These are phyloP conservation scores for Tinamus guttatus DNA, from an alignment of 2,113 vertebrate species.

Conservation along the genomic window DNA sequence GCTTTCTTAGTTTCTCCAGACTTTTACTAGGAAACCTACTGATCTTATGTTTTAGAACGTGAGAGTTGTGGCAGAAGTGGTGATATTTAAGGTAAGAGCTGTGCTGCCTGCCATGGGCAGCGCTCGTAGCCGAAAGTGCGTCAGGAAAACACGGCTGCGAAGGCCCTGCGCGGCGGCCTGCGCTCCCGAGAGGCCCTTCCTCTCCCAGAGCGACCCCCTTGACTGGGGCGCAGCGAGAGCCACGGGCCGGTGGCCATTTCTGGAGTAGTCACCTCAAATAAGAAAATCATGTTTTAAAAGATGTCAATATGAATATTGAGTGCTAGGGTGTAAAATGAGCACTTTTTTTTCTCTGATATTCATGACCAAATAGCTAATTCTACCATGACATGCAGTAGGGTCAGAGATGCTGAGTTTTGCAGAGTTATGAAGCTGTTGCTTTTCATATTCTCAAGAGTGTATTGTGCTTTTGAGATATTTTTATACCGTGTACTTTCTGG, in stretches of 20 bases:
- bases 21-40: background rate
- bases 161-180: background rate
- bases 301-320: background rate
- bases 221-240: background rate
- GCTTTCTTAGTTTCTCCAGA: background rate
- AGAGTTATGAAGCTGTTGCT: background rate
- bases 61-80: accelerated
- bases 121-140: background rate
- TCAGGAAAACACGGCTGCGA: background rate
- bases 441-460: background rate
- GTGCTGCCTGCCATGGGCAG: background rate
- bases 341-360: background rate
- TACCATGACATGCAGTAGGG: background rate
- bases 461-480: background rate
- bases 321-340: background rate
- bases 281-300: background rate
- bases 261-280: background rate
- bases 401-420: background rate
- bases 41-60: background rate
- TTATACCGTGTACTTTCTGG: background rate
- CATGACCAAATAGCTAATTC: background rate
- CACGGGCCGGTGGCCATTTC: background rate
- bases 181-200: background rate
- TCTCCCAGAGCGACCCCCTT: background rate
- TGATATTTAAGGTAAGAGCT: background rate